Percentiles rank a stretch among this genome's conserved stretches.
Conservation (phyloP, 2,888 invertebrate species). For the Drosophila mimica region DNA sequence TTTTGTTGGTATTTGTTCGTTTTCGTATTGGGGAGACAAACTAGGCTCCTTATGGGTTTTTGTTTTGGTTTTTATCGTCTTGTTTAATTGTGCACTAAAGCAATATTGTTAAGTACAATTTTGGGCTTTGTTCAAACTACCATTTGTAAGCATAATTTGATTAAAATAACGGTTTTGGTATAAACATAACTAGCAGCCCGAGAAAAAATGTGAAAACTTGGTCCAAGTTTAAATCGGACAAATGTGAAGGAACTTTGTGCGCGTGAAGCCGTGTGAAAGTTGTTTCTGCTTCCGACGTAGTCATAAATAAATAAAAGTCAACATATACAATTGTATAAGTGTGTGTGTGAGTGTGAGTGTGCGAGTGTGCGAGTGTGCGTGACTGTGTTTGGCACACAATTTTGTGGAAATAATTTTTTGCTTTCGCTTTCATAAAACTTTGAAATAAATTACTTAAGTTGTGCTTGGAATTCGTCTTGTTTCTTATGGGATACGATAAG, state of each 20-base stretch:
- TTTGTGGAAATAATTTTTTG: constrained; percentile 23
- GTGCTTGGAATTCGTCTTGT: constrained; percentile 28
- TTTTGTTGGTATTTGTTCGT: neutral
- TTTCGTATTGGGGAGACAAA: neutral
- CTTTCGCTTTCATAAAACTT: constrained; percentile 60
- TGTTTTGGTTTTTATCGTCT: neutral
- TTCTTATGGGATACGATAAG: neutral
- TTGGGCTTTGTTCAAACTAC: neutral
- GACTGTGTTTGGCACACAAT: constrained; percentile 51
- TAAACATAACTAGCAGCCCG: neutral
- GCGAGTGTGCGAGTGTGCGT: constrained; percentile 23
- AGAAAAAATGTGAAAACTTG: constrained; percentile 14
- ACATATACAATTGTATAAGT: constrained; percentile 43
- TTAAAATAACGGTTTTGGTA: constrained; percentile 8
- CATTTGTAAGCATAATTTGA: constrained; percentile 9
- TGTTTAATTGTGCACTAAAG: neutral
- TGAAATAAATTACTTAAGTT: constrained; percentile 71
- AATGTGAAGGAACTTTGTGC: constrained; percentile 53
- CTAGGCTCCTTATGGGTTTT: neutral
- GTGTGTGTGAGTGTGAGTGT: neutral
- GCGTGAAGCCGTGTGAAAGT: constrained; percentile 59
- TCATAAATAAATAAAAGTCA: constrained; percentile 75
- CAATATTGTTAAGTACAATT: neutral
- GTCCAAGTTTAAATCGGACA: constrained; percentile 39
- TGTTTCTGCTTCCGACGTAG: constrained; percentile 43